phyloP scores from a whole-genome alignment of 2,888 invertebrate species.

The Pyrgus malvae region DNA sequence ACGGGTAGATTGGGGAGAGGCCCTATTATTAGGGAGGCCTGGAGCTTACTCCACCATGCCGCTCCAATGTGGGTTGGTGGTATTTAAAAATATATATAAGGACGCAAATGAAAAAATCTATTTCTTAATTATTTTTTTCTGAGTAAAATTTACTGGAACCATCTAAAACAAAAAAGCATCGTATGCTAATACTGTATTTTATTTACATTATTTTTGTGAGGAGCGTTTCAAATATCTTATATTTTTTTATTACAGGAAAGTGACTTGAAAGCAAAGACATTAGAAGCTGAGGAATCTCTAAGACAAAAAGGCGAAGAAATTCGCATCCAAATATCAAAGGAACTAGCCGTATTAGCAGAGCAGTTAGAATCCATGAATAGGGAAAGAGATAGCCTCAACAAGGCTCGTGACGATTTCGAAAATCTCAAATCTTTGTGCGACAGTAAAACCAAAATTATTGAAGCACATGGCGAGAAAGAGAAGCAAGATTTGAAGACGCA shows the following conservation, averaged over 20 bases:
- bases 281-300: constrained; percentile 56
- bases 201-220: too few relatives aligned
- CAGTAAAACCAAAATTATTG: constrained; percentile 29
- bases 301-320: constrained; percentile 61
- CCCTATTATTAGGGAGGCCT: too few relatives aligned
- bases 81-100: too few relatives aligned
- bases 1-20: too few relatives aligned
- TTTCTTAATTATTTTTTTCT: too few relatives aligned
- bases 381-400: constrained; percentile 57
- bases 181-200: background rate
- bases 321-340: constrained; percentile 58
- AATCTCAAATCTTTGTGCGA: constrained; percentile 37
- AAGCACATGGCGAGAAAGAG: constrained; percentile 27
- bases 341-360: constrained; percentile 52
- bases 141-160: too few relatives aligned
- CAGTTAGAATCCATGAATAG: constrained; percentile 56
- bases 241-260: constrained; percentile 51
- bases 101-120: too few relatives aligned
- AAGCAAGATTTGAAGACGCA: constrained; percentile 46
- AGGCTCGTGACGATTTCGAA: constrained; percentile 50
- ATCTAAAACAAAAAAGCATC: too few relatives aligned
- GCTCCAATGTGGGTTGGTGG: too few relatives aligned
- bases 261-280: constrained; percentile 53
- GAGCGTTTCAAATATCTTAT: background rate
- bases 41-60: too few relatives aligned